phyloP scores from a whole-genome alignment of 1,140 invertebrate genomes.

The Campodea augens region DNA sequence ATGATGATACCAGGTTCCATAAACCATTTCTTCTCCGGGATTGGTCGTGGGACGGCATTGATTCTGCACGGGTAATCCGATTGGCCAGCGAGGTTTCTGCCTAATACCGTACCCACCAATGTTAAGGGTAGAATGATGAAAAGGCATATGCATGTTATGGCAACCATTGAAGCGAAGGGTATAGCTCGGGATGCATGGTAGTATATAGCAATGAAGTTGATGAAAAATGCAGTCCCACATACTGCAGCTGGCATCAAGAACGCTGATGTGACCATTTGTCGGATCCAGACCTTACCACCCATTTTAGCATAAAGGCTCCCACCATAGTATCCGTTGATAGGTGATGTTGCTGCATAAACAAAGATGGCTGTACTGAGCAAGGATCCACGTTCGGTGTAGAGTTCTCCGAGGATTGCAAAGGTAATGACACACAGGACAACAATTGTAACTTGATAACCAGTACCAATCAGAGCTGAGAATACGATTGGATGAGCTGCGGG shows the following conservation, averaged over 20 bases:
- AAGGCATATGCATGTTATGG: slow-evolving; percentile 90
- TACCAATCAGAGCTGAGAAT: slow-evolving; percentile 86
- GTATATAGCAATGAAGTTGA: slow-evolving; percentile 99
- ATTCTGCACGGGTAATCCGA: slow-evolving; percentile 94
- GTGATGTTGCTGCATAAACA: slow-evolving; percentile 90
- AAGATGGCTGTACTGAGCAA: slow-evolving; percentile 93
- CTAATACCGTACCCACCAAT: slow-evolving; percentile 82
- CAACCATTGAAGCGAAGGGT: slow-evolving; percentile 96
- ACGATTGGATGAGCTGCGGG: slow-evolving; percentile 74
- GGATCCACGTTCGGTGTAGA: slow-evolving; percentile 94
- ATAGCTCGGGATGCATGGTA: slow-evolving; percentile 97
- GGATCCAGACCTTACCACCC: slow-evolving; percentile 91
- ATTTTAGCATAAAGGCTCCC: slow-evolving; percentile 89
- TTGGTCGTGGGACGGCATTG: slow-evolving; percentile 95
- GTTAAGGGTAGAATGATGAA: slow-evolving; percentile 96
- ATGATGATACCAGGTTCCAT: slow-evolving; percentile 96
- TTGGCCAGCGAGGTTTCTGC: slow-evolving; percentile 86
- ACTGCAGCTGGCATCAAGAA: slow-evolving; percentile 81
- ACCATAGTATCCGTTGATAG: slow-evolving; percentile 94
- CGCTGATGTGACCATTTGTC: slow-evolving; percentile 90
- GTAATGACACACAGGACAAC: slow-evolving; percentile 85
- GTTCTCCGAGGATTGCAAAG: slow-evolving; percentile 90
- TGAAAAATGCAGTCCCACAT: slow-evolving; percentile 91
- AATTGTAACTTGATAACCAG: slow-evolving; percentile 83
- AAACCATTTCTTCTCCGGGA: slow-evolving; percentile 99